These are phyloP conservation scores for Tinamus major DNA, from an alignment of 2,797 vertebrate species.

Conservation along the genomic window DNA sequence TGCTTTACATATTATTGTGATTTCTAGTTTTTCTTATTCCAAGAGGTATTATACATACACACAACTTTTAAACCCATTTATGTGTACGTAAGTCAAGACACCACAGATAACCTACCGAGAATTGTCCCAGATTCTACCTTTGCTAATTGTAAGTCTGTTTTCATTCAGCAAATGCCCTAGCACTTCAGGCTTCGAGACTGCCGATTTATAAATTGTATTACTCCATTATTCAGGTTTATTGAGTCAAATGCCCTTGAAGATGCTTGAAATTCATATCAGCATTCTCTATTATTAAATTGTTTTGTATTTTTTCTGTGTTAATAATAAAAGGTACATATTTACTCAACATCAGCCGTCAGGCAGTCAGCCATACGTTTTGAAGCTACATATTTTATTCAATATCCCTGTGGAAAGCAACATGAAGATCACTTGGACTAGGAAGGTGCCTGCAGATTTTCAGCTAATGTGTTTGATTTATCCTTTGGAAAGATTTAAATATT, in stretches of 20 bases:
- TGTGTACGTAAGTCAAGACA: neutral
- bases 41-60: neutral
- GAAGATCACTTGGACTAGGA: neutral
- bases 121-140: constrained; percentile 18
- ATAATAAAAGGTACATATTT: constrained; percentile 66
- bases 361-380: neutral
- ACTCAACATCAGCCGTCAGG: constrained; percentile 50
- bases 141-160: constrained; percentile 67
- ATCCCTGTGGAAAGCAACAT: neutral
- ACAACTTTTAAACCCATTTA: neutral
- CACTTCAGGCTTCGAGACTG: constrained; percentile 36
- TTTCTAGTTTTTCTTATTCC: neutral
- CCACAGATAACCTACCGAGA: neutral
- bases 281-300: constrained; percentile 68
- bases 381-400: constrained; percentile 56
- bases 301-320: constrained; percentile 70
- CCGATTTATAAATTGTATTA: constrained; percentile 53
- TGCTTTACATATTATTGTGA: neutral
- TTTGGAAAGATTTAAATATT: constrained; percentile 5
- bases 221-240: constrained; percentile 71
- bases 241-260: constrained; percentile 77
- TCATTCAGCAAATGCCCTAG: constrained; percentile 60
- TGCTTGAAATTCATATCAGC: constrained; percentile 66
- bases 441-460: constrained; percentile 20
- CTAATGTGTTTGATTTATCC: constrained; percentile 20